Evolutionary conservation across 2,888 invertebrate genomes (phyloP).

Genomic region (Heliconius aoede): DNA sequence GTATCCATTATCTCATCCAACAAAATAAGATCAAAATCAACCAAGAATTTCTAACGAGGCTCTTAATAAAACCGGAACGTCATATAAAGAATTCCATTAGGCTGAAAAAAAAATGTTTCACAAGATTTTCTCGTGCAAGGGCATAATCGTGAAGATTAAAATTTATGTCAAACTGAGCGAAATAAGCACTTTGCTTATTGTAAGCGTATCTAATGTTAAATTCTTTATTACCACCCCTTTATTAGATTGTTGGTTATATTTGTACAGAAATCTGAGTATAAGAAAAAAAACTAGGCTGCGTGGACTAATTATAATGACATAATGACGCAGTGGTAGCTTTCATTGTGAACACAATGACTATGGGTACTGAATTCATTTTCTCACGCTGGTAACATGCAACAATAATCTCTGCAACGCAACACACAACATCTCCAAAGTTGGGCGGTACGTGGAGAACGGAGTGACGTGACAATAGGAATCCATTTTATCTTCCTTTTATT

Average conservation of each 20-base stretch:
- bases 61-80: constrained; percentile 35
- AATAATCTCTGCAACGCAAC: too few relatives aligned
- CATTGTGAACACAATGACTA: too few relatives aligned
- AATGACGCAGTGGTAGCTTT: background rate
- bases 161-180: constrained; percentile 39
- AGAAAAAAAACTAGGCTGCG: background rate
- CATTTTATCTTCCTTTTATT: too few relatives aligned
- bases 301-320: background rate
- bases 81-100: constrained; percentile 41
- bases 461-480: too few relatives aligned
- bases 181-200: constrained; percentile 16
- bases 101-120: constrained; percentile 45
- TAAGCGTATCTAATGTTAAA: constrained; percentile 13
- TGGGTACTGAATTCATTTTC: too few relatives aligned
- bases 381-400: too few relatives aligned
- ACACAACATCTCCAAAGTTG: too few relatives aligned
- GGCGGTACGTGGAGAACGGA: too few relatives aligned
- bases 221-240: constrained; percentile 23
- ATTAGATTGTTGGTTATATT: background rate
- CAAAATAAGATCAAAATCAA: background rate
- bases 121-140: constrained; percentile 32
- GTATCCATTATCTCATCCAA: background rate
- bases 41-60: constrained; percentile 7
- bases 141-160: constrained; percentile 40
- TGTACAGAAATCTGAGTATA: background rate